Evolutionary conservation across 2,888 invertebrate species (phyloP).

Genomic region (Crematogaster levior): DNA sequence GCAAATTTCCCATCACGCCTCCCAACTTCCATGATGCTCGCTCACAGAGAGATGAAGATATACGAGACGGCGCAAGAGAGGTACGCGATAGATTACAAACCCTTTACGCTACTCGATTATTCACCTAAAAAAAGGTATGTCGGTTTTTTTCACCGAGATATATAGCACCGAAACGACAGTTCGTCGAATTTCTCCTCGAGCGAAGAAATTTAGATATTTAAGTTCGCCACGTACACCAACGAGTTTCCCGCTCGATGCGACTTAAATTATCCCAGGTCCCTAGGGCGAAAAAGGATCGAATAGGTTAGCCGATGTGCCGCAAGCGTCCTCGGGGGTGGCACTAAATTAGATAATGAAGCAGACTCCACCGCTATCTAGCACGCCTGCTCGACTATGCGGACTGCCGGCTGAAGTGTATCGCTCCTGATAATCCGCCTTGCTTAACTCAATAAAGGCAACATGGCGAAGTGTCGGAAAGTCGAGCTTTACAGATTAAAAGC

Average conservation of each 20-base stretch:
- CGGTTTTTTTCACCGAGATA: not conserved
- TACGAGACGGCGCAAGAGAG: not conserved
- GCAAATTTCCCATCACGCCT: not conserved
- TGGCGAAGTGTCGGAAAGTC: constrained; percentile 29
- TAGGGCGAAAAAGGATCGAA: constrained; percentile 56
- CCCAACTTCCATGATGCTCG: not conserved
- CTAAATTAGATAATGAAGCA: constrained; percentile 58
- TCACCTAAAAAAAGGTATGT: not conserved
- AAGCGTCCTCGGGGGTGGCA: constrained; percentile 55
- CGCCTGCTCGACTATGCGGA: constrained; percentile 35
- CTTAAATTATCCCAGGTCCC: constrained; percentile 60
- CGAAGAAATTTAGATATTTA: constrained; percentile 52
- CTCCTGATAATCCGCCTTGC: constrained; percentile 45
- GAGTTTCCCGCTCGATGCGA: constrained; percentile 50
- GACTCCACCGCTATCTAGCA: constrained; percentile 16
- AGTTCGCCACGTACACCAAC: constrained; percentile 2
- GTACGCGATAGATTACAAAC: not conserved
- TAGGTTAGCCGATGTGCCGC: constrained; percentile 58
- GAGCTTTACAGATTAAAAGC: constrained; percentile 27
- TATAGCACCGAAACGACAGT: not conserved
- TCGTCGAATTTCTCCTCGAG: constrained; percentile 42
- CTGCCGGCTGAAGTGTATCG: constrained; percentile 51
- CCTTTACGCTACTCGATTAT: constrained; percentile 22
- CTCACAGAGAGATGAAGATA: not conserved
- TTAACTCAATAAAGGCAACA: constrained; percentile 50